Percentiles rank a stretch among this genome's conserved stretches.
phyloP scores from a whole-genome alignment of 2,888 invertebrate species.

The Tethea ocularis region DNA sequence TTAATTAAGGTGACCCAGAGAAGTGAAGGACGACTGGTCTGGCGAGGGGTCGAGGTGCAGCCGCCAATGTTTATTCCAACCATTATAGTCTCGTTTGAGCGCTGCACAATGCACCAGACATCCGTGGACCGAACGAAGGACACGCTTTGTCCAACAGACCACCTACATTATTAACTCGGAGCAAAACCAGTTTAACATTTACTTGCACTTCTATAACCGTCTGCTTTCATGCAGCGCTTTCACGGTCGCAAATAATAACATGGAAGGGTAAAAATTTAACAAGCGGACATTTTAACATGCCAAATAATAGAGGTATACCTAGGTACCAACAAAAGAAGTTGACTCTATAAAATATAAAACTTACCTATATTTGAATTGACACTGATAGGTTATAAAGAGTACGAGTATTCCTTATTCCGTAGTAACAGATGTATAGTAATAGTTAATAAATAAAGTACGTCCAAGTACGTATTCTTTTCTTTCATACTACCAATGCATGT shows the following conservation, averaged over 20 bases:
- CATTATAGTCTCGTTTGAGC: conserved; percentile 27
- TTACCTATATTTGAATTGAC: not conserved
- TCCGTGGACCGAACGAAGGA: conserved; percentile 61
- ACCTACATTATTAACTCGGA: conserved; percentile 31
- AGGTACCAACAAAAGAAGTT: not conserved
- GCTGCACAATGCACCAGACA: conserved; percentile 63
- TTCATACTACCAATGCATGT: conserved; percentile 12
- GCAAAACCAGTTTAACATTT: conserved; percentile 66
- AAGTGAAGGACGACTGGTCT: conserved; percentile 5
- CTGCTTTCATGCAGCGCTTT: conserved; percentile 33
- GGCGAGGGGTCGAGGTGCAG: conserved; percentile 9
- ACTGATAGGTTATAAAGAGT: not conserved
- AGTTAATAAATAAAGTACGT: not conserved
- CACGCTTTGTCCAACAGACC: conserved; percentile 54
- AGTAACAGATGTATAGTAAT: too few species aligned
- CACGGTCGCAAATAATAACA: not conserved
- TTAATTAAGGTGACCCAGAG: not conserved
- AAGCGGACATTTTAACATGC: not conserved
- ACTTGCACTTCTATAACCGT: conserved; percentile 68
- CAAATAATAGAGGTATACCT: not conserved
- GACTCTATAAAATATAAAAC: too few species aligned
- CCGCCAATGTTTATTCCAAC: conserved; percentile 1
- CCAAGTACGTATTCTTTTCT: too few species aligned
- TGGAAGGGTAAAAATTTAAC: not conserved
- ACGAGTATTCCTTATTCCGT: too few species aligned